Conservation (phyloP, 53 echinoderm and acorn worm species). For the Temnopleurus reevesii region DNA sequence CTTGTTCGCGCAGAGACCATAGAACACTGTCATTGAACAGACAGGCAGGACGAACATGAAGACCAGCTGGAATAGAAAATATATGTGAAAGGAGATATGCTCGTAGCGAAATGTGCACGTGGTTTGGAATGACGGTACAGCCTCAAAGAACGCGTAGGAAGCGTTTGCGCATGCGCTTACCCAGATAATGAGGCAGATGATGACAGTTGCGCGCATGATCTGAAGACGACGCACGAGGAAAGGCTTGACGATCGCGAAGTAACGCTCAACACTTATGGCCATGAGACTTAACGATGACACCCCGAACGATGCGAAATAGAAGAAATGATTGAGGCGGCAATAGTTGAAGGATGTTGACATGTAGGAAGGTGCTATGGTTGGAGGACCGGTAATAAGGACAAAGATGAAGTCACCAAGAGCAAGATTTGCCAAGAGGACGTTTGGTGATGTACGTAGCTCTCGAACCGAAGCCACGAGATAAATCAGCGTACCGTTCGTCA, state of each 20-base stretch:
- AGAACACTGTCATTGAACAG: constrained; percentile 7
- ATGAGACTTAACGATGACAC: constrained; percentile 44
- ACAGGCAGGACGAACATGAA: neutral
- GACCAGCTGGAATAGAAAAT: constrained; percentile 22
- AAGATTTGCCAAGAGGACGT: constrained; percentile 48
- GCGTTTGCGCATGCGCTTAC: constrained; percentile 4
- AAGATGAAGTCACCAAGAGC: constrained; percentile 53
- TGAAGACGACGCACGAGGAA: constrained; percentile 32
- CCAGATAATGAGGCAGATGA: constrained; percentile 33
- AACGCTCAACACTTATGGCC: constrained; percentile 46
- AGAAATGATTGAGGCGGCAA: constrained; percentile 50
- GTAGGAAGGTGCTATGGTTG: constrained; percentile 46
- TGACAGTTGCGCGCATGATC: constrained; percentile 52
- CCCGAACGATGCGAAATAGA: constrained; percentile 46
- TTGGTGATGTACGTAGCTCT: constrained; percentile 50
- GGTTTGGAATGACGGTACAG: neutral
- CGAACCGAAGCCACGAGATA: constrained; percentile 47
- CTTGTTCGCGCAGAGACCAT: constrained; percentile 48
- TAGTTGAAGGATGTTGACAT: constrained; percentile 36
- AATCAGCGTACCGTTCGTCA: constrained; percentile 42
- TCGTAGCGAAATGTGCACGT: constrained; percentile 48
- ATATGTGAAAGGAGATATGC: constrained; percentile 16
- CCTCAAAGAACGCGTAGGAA: constrained; percentile 13
- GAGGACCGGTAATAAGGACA: constrained; percentile 44
- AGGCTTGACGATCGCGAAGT: constrained; percentile 51